A percentile compares a stretch with the other conserved stretches of the same genome.
phyloP scores from a whole-genome alignment of 1,140 invertebrate species.

The Pseudomyrmex sp. region DNA sequence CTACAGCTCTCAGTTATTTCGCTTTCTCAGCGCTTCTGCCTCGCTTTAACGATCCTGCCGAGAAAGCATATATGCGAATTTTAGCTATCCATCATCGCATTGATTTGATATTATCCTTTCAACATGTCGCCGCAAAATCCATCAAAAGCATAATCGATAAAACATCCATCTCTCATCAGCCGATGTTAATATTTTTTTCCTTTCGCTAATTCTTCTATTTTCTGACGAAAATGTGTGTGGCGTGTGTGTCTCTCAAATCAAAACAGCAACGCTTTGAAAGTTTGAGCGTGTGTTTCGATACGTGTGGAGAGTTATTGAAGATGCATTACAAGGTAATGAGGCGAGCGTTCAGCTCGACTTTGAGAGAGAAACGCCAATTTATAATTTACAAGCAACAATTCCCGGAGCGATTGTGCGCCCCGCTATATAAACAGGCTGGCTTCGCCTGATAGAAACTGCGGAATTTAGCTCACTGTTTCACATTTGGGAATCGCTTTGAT shows the following conservation, averaged over 20 bases:
- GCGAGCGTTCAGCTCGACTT: not conserved
- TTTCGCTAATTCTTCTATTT: not conserved
- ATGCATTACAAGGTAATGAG: constrained; percentile 15
- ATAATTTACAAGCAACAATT: constrained; percentile 47
- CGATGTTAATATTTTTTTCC: constrained; percentile 18
- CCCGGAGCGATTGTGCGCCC: constrained; percentile 10
- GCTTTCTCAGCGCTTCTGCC: constrained; percentile 34
- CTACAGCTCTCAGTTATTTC: constrained; percentile 49
- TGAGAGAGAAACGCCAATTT: constrained; percentile 15
- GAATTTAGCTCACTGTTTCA: constrained; percentile 44
- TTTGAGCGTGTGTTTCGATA: not conserved
- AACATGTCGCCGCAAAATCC: not conserved
- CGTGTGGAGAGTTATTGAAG: not conserved
- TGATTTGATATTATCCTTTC: constrained; percentile 47
- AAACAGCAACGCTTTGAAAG: not conserved
- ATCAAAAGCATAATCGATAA: constrained; percentile 38
- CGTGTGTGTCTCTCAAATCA: not conserved
- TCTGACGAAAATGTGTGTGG: not conserved
- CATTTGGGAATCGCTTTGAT: constrained; percentile 50
- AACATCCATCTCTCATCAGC: not conserved
- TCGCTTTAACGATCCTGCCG: constrained; percentile 53
- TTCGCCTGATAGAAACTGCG: constrained; percentile 1
- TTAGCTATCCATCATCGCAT: constrained; percentile 68
- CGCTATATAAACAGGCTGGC: not conserved
- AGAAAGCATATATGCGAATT: constrained; percentile 55